Conservation (phyloP, 1,140 invertebrate genomes). For the Cyrtorhinus lividipennis region DNA sequence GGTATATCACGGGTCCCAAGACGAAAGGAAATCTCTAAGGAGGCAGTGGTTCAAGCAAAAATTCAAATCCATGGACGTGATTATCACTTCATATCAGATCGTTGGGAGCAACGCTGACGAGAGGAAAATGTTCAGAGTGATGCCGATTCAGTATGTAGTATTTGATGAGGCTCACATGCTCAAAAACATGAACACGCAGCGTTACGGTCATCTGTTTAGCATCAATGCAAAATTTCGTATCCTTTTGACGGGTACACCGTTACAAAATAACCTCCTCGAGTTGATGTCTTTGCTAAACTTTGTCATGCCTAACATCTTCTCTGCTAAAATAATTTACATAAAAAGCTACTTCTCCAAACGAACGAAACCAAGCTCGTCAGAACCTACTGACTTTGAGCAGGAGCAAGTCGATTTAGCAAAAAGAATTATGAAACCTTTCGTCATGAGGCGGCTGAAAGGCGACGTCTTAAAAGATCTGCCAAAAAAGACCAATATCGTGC, state of each 20-base stretch:
- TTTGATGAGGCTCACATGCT: slow-evolving; percentile 98
- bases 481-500: slow-evolving; percentile 54
- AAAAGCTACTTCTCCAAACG: slow-evolving; percentile 62
- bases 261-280: slow-evolving; percentile 93
- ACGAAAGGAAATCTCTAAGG: slow-evolving; percentile 62
- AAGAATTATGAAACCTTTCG: slow-evolving; percentile 89
- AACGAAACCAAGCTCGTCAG: slow-evolving; percentile 25
- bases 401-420: slow-evolving; percentile 85
- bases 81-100: slow-evolving; percentile 79
- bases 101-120: slow-evolving; percentile 60
- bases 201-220: slow-evolving; percentile 77
- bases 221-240: slow-evolving; percentile 71
- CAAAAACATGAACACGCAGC: slow-evolving; percentile 86
- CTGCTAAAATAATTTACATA: slow-evolving; percentile 70
- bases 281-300: slow-evolving; percentile 90
- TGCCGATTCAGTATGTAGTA: slow-evolving; percentile 78
- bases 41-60: slow-evolving; percentile 59
- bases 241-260: slow-evolving; percentile 77
- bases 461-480: slow-evolving; percentile 74
- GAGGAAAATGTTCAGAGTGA: slow-evolving; percentile 73
- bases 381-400: slow-evolving; percentile 59
- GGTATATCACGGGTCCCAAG: slow-evolving; percentile 76
- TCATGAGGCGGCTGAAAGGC: slow-evolving; percentile 74
- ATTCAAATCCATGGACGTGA: slow-evolving; percentile 60
- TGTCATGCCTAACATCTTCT: slow-evolving; percentile 90